phyloP scores from a whole-genome alignment of 2,888 invertebrate genomes.

The Drosophila monieri region DNA sequence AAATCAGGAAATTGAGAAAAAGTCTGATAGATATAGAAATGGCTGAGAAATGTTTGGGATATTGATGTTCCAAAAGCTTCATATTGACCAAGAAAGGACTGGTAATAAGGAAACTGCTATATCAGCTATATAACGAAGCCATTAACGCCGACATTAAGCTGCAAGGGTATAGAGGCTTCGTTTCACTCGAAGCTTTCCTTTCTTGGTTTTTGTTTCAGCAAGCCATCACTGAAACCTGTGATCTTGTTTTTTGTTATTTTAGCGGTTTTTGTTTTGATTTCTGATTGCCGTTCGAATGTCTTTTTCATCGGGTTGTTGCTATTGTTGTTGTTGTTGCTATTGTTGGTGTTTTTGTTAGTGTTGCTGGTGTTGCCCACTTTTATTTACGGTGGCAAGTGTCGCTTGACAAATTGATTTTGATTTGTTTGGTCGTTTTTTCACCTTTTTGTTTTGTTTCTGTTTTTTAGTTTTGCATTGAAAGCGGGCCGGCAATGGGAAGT shows the following conservation, averaged over 20 bases:
- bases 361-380: conserved; percentile 54
- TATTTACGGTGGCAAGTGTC: conserved; percentile 76
- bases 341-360: conserved; percentile 29
- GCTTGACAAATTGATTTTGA: conserved; percentile 75
- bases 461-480: conserved; percentile 5
- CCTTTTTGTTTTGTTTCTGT: conserved; percentile 24
- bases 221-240: neutral
- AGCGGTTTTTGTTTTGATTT: conserved; percentile 79
- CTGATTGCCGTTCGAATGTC: conserved; percentile 74
- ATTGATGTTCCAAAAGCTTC: too few species aligned
- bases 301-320: conserved; percentile 30
- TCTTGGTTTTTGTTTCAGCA: neutral
- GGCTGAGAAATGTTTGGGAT: too few species aligned
- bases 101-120: too few species aligned
- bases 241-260: conserved; percentile 72
- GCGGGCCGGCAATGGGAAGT: conserved; percentile 21
- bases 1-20: too few species aligned
- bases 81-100: too few species aligned
- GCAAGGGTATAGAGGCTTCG: neutral
- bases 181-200: neutral
- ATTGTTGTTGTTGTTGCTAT: conserved; percentile 24
- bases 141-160: too few species aligned
- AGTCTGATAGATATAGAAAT: too few species aligned
- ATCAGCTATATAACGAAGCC: too few species aligned
- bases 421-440: conserved; percentile 54